Evolutionary conservation across 2,888 invertebrate species (phyloP).

Genomic region (Lycaena phlaeas): DNA sequence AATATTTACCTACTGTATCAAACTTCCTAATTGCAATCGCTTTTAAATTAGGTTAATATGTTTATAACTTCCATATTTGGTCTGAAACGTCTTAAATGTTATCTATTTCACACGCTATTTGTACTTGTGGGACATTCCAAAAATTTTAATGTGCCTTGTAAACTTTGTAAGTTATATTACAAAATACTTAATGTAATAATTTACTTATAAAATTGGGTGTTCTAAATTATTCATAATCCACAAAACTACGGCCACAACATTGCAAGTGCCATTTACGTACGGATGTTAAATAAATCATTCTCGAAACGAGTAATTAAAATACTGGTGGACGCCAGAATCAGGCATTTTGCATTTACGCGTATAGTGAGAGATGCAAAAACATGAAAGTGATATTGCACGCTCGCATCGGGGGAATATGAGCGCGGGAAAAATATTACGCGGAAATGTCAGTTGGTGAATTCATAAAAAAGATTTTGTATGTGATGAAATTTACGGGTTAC

Average conservation of each 20-base stretch:
- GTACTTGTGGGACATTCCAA: slow-evolving; percentile 12
- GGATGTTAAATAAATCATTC: slow-evolving; percentile 62
- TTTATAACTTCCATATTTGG: slow-evolving; percentile 9
- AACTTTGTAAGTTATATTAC: slow-evolving; percentile 8
- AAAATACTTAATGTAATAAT: not conserved
- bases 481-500: not conserved
- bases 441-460: slow-evolving; percentile 2
- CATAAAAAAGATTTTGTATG: slow-evolving; percentile 2
- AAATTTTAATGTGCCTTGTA: slow-evolving; percentile 9
- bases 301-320: slow-evolving; percentile 70
- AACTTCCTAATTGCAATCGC: slow-evolving; percentile 10
- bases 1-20: slow-evolving; percentile 1
- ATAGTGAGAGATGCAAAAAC: slow-evolving; percentile 33
- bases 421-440: slow-evolving; percentile 12
- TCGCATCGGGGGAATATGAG: slow-evolving; percentile 28
- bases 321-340: slow-evolving; percentile 62
- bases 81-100: slow-evolving; percentile 8
- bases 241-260: slow-evolving; percentile 31
- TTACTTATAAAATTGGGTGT: not conserved
- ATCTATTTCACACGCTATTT: slow-evolving; percentile 5
- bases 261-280: slow-evolving; percentile 39
- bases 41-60: slow-evolving; percentile 7
- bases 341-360: slow-evolving; percentile 53
- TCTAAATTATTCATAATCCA: slow-evolving; percentile 14
- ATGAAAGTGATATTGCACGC: slow-evolving; percentile 35